Evolutionary conservation across 2,888 invertebrate genomes (phyloP), one percentile per base, ranked within the genome.

Genomic region (Standfussiana lucernea): DNA sequence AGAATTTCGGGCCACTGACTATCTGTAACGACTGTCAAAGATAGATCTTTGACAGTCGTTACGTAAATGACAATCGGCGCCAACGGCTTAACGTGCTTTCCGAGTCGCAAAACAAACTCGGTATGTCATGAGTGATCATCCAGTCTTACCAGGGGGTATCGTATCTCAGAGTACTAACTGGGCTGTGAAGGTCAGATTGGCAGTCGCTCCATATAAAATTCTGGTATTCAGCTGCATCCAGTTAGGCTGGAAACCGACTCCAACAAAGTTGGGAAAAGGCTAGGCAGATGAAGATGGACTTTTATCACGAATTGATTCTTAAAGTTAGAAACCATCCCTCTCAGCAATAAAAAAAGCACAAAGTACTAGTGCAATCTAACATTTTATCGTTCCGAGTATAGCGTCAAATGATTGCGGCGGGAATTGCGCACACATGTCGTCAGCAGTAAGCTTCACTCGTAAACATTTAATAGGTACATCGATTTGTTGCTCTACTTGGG

Each of bases 391-490:
- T 47, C 53, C 13, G 28, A 53, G 59, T 75, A 68, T 42, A 32
- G 53, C 75, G 73, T 79, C 73, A 72, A 80, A 84, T 79, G 86
- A 80, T 87, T 70, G 83, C 86, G 78, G 77, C 56, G 67, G 73
- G 74, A 77, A 72, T 66, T n/a, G 77, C 68, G 45, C 73, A 75
- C 87, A 79, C 85, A 77, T 86, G 80, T 85, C 83, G 80, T 77
- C 72, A 80, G 69, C 77, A 77, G 65, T 85, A 90, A 88, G 90
- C 90, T 90, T 86, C 78, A 80, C 73, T 89, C 89, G 88, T 92
- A 93, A 93, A 93, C 92, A 92, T 89, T 92, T 92, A 93, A 93
- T 92, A 91, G 91, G 85, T 88, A 86, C 80, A 89, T 88, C 89
- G 89, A 92, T 93, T 93, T 93, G 92, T 75, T 53, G 15, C 59